Conservation (phyloP, 1,140 invertebrate species). For the Hypothenemus hampei region DNA sequence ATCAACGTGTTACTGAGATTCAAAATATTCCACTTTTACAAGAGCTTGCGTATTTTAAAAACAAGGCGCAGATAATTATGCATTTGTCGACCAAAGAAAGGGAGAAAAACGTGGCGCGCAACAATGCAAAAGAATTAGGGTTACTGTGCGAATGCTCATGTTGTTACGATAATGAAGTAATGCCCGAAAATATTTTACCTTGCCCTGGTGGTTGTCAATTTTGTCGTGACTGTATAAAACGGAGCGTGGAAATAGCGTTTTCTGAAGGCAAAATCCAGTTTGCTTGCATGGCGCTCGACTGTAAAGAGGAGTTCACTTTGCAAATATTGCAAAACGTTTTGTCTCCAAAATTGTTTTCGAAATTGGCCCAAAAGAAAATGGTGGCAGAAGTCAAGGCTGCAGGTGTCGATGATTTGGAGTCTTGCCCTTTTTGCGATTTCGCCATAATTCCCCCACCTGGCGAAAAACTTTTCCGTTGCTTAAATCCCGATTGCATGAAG, state of each 20-base stretch:
- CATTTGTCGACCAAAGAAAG: constrained; percentile 7
- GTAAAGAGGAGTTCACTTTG: constrained; percentile 47
- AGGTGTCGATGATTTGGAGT: constrained; percentile 55
- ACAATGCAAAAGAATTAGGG: constrained; percentile 38
- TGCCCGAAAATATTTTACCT: constrained; percentile 52
- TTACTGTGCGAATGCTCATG: constrained; percentile 49
- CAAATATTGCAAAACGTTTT: constrained; percentile 26
- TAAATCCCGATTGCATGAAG: constrained; percentile 61
- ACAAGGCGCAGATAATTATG: constrained; percentile 47
- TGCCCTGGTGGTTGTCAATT: constrained; percentile 56
- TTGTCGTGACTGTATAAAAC: constrained; percentile 49
- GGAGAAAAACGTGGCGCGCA: constrained; percentile 33
- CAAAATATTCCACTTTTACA: constrained; percentile 47
- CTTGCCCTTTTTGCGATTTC: constrained; percentile 62
- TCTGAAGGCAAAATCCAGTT: constrained; percentile 52
- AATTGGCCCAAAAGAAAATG: constrained; percentile 51
- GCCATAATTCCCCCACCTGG: constrained; percentile 53
- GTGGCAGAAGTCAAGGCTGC: constrained; percentile 57
- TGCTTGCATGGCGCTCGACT: constrained; percentile 44
- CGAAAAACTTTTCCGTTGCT: constrained; percentile 60
- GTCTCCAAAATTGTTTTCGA: constrained; percentile 49
- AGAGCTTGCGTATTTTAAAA: constrained; percentile 50
- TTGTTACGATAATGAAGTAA: constrained; percentile 57
- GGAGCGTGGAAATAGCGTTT: constrained; percentile 49
- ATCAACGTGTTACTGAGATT: constrained; percentile 1